These are phyloP conservation scores for Parasteatoda tepidariorum DNA, from an alignment of 1,140 invertebrate species.

Conservation along the genomic window DNA sequence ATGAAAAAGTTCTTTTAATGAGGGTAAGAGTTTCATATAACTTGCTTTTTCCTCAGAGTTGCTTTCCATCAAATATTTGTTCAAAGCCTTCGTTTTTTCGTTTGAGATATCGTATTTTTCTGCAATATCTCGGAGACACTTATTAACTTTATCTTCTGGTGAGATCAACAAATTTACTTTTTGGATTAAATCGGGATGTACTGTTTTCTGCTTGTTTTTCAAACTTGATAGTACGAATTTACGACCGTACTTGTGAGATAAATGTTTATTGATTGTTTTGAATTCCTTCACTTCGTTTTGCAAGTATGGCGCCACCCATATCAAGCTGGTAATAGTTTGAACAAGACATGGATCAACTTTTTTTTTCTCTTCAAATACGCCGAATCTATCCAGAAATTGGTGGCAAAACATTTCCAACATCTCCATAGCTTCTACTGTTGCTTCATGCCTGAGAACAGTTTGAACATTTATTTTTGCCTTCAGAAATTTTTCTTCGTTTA, in stretches of 20 bases:
- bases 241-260: conserved; percentile 13
- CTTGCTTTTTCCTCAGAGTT: neutral
- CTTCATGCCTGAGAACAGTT: conserved; percentile 8
- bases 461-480: conserved; percentile 11
- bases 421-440: conserved; percentile 18
- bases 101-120: conserved; percentile 1
- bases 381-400: neutral
- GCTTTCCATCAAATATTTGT: neutral
- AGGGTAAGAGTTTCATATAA: too few relatives aligned
- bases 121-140: neutral
- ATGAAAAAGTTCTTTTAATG: too few relatives aligned
- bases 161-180: neutral
- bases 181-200: conserved; percentile 13
- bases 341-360: conserved; percentile 12
- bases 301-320: conserved; percentile 31
- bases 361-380: conserved; percentile 26
- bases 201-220: neutral
- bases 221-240: neutral
- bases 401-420: conserved; percentile 14
- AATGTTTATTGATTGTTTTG: conserved; percentile 24
- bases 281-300: neutral
- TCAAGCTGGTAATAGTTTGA: conserved; percentile 20
- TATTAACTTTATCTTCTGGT: neutral
- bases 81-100: neutral
- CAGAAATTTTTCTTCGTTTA: neutral